Conservation (phyloP, 1,140 invertebrate genomes). For the Babylonia areolata region DNA sequence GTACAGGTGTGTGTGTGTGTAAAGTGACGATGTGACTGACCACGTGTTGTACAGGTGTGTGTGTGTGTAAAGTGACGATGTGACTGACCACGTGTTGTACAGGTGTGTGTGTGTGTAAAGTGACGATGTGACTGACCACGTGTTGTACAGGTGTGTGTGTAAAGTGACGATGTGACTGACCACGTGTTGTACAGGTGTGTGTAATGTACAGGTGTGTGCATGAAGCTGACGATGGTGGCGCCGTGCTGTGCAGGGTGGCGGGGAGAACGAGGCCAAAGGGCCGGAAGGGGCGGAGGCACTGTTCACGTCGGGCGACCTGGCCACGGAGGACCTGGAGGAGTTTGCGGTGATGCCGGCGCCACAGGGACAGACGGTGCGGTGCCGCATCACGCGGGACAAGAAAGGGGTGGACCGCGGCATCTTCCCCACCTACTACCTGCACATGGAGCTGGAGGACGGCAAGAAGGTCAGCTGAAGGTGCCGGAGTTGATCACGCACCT, state of each 20-base stretch:
- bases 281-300: neutral
- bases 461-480: slow-evolving; percentile 91
- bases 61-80: too few species aligned
- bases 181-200: too few species aligned
- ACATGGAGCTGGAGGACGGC: slow-evolving; percentile 96
- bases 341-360: slow-evolving; percentile 94
- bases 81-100: too few species aligned
- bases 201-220: too few species aligned
- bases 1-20: neutral
- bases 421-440: slow-evolving; percentile 98
- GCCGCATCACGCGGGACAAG: slow-evolving; percentile 96
- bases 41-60: neutral
- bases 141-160: too few species aligned
- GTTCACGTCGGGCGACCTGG: neutral
- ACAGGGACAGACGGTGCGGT: slow-evolving; percentile 91
- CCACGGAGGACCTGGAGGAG: slow-evolving; percentile 84
- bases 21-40: too few species aligned
- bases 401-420: slow-evolving; percentile 98
- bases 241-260: neutral
- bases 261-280: neutral
- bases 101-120: neutral
- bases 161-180: too few species aligned
- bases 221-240: too few species aligned
- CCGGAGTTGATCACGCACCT: too few species aligned
- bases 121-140: too few species aligned